A percentile compares a stretch with the other conserved stretches of the same genome.
Conservation (phyloP, 53 echinoderm and acorn worm species). For the Glandiceps talaboti region DNA sequence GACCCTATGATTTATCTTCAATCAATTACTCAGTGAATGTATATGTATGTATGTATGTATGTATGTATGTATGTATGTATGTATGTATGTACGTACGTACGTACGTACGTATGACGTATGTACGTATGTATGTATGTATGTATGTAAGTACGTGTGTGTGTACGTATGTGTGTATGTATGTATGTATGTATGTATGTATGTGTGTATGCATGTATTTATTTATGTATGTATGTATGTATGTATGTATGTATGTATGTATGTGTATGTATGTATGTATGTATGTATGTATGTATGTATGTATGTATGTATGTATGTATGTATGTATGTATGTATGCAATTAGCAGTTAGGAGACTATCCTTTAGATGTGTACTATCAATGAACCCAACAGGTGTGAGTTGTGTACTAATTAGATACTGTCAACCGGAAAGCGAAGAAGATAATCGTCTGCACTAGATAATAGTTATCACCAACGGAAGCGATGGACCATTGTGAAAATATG, state of each 20-base stretch:
- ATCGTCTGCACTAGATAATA: no score
- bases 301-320: background rate
- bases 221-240: background rate
- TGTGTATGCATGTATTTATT: background rate
- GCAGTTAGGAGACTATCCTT: no score
- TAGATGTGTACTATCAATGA: no score
- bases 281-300: background rate
- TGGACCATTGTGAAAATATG: no score
- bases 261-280: background rate
- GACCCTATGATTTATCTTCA: no score
- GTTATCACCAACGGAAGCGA: no score
- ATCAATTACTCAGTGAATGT: no score
- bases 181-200: background rate
- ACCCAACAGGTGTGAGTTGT: no score
- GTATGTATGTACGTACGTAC: background rate
- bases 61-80: background rate
- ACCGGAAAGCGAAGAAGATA: no score
- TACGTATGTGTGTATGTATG: background rate
- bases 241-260: background rate
- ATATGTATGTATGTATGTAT: no score
- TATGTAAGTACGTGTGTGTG: background rate
- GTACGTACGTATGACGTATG: background rate
- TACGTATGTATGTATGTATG: background rate
- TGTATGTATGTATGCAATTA: background rate
- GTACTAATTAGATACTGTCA: no score